Conservation (phyloP, 2,113 vertebrate genomes). For the Podarcis cretensis region DNA sequence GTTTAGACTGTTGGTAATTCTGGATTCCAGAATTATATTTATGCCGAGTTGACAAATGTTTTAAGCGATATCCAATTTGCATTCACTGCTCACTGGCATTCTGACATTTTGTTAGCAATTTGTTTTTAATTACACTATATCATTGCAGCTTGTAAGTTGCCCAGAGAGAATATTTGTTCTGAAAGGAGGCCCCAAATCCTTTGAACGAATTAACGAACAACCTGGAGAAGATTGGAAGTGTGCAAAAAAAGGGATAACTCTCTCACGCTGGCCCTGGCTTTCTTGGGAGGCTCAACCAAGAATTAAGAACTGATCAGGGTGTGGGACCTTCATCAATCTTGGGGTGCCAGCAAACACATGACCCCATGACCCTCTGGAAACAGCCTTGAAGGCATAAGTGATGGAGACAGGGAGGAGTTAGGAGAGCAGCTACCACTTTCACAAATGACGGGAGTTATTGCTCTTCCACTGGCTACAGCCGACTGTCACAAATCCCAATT, state of each 20-base stretch:
- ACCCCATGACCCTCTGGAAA: neutral
- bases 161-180: no score
- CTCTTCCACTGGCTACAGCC: neutral
- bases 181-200: no score
- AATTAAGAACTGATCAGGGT: neutral
- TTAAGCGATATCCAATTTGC: neutral
- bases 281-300: neutral
- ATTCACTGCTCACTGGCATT: no score
- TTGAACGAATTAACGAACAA: no score
- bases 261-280: neutral
- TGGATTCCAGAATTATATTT: neutral
- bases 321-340: neutral
- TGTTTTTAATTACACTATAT: no score
- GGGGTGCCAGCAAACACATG: neutral
- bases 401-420: neutral
- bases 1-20: neutral
- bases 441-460: conserved; percentile 1
- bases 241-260: neutral
- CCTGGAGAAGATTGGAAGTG: neutral
- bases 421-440: neutral
- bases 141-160: no score
- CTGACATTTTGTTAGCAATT: no score
- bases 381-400: neutral
- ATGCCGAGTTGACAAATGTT: neutral
- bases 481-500: conserved; percentile 16